Percentiles rank a stretch among this genome's conserved stretches.
These are phyloP conservation scores for Epinotia nisella DNA, from an alignment of 2,888 invertebrate species.

Conservation along the genomic window DNA sequence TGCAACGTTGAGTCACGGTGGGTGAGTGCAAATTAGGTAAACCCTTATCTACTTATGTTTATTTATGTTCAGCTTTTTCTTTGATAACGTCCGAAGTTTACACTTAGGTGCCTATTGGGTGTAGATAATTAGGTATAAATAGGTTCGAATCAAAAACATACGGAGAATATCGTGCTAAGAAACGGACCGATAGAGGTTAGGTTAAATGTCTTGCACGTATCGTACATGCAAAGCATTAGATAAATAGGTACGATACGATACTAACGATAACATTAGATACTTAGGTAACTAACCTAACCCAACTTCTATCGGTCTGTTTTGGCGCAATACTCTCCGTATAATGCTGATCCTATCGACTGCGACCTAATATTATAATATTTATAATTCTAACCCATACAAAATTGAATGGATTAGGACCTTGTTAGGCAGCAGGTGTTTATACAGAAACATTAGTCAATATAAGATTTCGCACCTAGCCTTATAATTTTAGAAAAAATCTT, in stretches of 20 bases:
- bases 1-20: constrained; percentile 45
- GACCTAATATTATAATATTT: background rate
- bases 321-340: background rate
- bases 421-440: background rate
- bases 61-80: background rate
- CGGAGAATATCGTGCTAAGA: too few species aligned
- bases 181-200: too few species aligned
- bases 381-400: background rate
- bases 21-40: constrained; percentile 26
- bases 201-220: too few species aligned
- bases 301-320: background rate
- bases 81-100: background rate
- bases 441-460: constrained; percentile 23
- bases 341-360: background rate
- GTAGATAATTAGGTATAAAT: too few species aligned
- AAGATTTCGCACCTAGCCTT: constrained; percentile 18
- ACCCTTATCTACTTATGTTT: background rate
- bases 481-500: constrained; percentile 12
- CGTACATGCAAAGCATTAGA: too few species aligned
- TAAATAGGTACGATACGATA: too few species aligned
- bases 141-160: too few species aligned
- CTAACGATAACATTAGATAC: background rate
- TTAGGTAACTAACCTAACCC: background rate
- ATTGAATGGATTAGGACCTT: background rate
- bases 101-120: too few species aligned